phyloP scores from a whole-genome alignment of 2,797 vertebrate genomes.

The Chromobotia macracanthus region DNA sequence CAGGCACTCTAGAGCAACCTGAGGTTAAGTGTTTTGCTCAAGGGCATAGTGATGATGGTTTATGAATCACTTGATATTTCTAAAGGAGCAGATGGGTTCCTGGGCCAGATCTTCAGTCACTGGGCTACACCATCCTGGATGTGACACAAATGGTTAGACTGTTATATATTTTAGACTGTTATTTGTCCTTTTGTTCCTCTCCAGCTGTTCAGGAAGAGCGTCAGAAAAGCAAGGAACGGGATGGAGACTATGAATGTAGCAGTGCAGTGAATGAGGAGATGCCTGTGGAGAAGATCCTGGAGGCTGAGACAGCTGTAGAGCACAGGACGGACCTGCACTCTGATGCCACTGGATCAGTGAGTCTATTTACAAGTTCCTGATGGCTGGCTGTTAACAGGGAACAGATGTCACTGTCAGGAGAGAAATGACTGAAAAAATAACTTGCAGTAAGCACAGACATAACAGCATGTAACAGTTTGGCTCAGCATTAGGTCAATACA shows the following conservation, averaged over 20 bases:
- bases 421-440: background rate
- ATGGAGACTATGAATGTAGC: slow-evolving; percentile 86
- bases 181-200: background rate
- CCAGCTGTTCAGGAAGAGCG: slow-evolving; percentile 96
- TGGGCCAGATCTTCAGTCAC: background rate
- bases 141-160: too few species aligned
- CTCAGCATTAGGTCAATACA: background rate
- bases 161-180: too few species aligned
- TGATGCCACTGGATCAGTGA: slow-evolving; percentile 86
- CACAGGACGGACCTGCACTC: slow-evolving; percentile 89
- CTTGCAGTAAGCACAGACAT: too few species aligned
- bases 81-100: background rate
- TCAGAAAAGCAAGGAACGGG: slow-evolving; percentile 90
- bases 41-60: background rate
- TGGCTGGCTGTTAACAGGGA: background rate
- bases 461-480: too few species aligned
- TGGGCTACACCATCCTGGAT: background rate
- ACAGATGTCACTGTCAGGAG: background rate
- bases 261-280: slow-evolving; percentile 88
- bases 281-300: slow-evolving; percentile 96
- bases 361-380: slow-evolving; percentile 51
- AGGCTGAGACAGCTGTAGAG: slow-evolving; percentile 93
- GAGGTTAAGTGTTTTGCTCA: too few species aligned
- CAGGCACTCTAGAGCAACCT: too few species aligned
- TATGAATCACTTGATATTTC: background rate